Evolutionary conservation across 2,888 invertebrate species (phyloP).

Genomic region (Drosophila paranaensis): DNA sequence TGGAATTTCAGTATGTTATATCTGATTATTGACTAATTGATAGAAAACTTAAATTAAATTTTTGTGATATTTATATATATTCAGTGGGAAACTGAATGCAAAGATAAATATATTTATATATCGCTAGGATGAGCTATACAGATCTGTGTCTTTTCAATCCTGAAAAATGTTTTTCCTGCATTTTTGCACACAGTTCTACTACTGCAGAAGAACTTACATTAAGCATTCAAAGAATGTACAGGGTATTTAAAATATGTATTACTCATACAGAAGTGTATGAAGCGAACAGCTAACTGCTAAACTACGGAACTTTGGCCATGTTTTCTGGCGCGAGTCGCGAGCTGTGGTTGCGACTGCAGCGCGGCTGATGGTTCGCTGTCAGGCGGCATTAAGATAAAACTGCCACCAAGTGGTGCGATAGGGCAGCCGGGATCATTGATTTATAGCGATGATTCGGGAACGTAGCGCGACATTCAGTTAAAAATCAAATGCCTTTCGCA

Average conservation of each 20-base stretch:
- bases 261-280: slow-evolving; percentile 29
- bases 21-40: background rate
- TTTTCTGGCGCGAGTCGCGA: slow-evolving; percentile 22
- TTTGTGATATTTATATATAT: no score
- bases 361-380: slow-evolving; percentile 80
- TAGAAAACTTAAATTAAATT: no score
- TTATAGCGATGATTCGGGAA: slow-evolving; percentile 63
- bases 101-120: background rate
- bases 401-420: slow-evolving; percentile 52
- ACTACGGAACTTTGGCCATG: slow-evolving; percentile 19
- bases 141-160: background rate
- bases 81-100: no score
- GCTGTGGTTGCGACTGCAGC: slow-evolving; percentile 43
- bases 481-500: slow-evolving; percentile 58
- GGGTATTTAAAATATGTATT: slow-evolving; percentile 12
- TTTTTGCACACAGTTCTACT: background rate
- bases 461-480: slow-evolving; percentile 53
- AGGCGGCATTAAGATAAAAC: slow-evolving; percentile 80
- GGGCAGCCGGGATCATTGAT: slow-evolving; percentile 63
- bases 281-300: slow-evolving; percentile 3
- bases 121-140: background rate
- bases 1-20: background rate
- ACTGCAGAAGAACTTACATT: background rate
- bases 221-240: background rate
- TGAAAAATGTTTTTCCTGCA: background rate